These are phyloP conservation scores for Cotesia glomerata DNA, from an alignment of 1,140 invertebrate species.

Conservation along the genomic window DNA sequence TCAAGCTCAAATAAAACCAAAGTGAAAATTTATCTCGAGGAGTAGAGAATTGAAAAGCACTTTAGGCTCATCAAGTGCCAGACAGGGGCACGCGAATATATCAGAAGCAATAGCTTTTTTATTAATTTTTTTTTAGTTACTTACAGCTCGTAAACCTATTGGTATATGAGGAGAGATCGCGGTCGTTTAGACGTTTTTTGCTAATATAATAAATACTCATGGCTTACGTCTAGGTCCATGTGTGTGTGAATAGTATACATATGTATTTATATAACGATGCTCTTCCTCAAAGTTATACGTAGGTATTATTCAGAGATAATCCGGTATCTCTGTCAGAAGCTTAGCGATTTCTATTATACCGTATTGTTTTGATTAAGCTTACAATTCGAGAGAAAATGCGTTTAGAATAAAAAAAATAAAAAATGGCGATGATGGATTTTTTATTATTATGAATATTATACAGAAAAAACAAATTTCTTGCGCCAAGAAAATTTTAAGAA, in stretches of 20 bases:
- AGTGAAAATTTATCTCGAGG: constrained; percentile 23
- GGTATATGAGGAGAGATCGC: constrained; percentile 36
- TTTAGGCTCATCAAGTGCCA: neutral
- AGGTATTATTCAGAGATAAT: constrained; percentile 14
- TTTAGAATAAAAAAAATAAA: no score
- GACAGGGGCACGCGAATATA: neutral
- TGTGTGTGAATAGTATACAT: neutral
- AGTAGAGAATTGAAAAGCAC: constrained; percentile 23
- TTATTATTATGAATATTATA: no score
- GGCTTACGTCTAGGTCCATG: neutral
- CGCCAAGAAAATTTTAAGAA: no score
- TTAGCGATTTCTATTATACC: constrained; percentile 28
- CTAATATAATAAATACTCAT: neutral
- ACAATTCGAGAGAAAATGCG: neutral
- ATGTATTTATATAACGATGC: neutral
- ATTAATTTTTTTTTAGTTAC: neutral
- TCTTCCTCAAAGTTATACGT: constrained; percentile 1
- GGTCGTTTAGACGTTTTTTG: neutral
- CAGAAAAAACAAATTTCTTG: no score
- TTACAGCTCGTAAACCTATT: constrained; percentile 23
- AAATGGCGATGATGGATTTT: no score
- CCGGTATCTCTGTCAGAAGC: neutral
- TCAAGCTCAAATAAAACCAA: neutral
- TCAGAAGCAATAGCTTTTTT: neutral
- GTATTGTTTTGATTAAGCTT: constrained; percentile 18